Conservation (phyloP, 2,888 invertebrate genomes). For the Pterobdella sp. region DNA sequence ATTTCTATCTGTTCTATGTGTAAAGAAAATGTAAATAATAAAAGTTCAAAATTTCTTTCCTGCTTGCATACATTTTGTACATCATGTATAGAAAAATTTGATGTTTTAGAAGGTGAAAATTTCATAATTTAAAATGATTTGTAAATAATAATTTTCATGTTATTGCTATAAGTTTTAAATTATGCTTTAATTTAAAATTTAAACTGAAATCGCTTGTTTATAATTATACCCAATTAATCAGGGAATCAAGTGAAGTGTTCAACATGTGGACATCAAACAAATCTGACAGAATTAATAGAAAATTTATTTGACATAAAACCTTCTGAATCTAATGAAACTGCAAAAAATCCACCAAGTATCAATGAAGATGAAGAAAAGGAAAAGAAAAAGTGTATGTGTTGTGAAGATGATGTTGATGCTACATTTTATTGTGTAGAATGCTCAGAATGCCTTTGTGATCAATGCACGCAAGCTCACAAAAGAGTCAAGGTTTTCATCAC, state of each 20-base stretch:
- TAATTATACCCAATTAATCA: conserved; percentile 20
- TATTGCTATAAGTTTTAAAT: not conserved
- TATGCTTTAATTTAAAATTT: conserved; percentile 5
- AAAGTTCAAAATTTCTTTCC: conserved; percentile 70
- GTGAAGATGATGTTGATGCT: conserved; percentile 73
- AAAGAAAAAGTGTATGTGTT: conserved; percentile 64
- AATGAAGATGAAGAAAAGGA: conserved; percentile 48
- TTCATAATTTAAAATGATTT: not conserved
- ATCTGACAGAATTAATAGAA: conserved; percentile 67
- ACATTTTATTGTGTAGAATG: conserved; percentile 79
- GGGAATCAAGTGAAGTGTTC: conserved; percentile 58
- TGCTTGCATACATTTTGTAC: conserved; percentile 79
- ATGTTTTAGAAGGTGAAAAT: conserved; percentile 28
- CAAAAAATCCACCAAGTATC: not conserved
- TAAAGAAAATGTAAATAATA: conserved; percentile 36
- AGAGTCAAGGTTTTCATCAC: conserved; percentile 41
- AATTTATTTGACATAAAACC: conserved; percentile 61
- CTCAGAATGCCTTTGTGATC: conserved; percentile 81
- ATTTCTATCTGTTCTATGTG: conserved; percentile 35
- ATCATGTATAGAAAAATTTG: conserved; percentile 57
- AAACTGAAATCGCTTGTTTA: not conserved
- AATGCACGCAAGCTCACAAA: conserved; percentile 61
- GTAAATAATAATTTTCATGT: not conserved
- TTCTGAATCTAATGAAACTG: conserved; percentile 13
- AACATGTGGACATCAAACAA: conserved; percentile 66